Evolutionary conservation across 2,113 vertebrate genomes (phyloP), one percentile per base, ranked within the genome.

Genomic region (Anarhynchus alexandrinus): DNA sequence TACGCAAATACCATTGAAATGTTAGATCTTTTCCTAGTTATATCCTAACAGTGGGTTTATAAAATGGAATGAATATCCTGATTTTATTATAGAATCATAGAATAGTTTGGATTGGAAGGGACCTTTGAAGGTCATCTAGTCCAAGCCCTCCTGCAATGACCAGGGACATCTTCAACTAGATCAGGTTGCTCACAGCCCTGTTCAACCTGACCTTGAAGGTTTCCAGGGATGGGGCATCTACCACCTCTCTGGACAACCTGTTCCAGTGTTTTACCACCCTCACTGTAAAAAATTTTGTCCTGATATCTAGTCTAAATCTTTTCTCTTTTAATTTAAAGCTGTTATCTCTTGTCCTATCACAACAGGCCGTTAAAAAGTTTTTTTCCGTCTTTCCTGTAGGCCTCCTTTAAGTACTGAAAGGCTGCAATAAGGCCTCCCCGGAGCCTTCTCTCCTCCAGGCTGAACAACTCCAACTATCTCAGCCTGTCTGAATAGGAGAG

Each of bases 1-100:
- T 22, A 77, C 25, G 15, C 4, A 83, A 29, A 77, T 65, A 59
- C 8, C 12, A 67, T 11, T 42, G 54, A 57, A 88, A 90, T 15
- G 1, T 16, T 57, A 21, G 15, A 86, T 25, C 8, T 72, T 69
- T 77, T 69, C 30, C 20, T 40, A 61, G 11, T 69, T 57, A 15
- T 67, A 1, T n/a, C 32, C 15, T 49, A 72, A 36, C 5, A 77
- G 1, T 4, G 5, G 1, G 0, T 54, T 79, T 51, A 42, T n/a
- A 47, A 72, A 85, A 66, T 30, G 1, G 10, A 74, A 82, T 5
- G 3, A 38, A 18, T 65, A 51, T 34, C 6, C 18, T 85, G 34
- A 70, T 3, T 78, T 90, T 22, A n/a, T 38, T 15, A 62, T 27
- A 62, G 25, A 38, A 38, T 55, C 54, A 55, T 54, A 54, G 52